Evolutionary conservation across 2,113 vertebrate species (phyloP).

Genomic region (Phodopus roborovskii): DNA sequence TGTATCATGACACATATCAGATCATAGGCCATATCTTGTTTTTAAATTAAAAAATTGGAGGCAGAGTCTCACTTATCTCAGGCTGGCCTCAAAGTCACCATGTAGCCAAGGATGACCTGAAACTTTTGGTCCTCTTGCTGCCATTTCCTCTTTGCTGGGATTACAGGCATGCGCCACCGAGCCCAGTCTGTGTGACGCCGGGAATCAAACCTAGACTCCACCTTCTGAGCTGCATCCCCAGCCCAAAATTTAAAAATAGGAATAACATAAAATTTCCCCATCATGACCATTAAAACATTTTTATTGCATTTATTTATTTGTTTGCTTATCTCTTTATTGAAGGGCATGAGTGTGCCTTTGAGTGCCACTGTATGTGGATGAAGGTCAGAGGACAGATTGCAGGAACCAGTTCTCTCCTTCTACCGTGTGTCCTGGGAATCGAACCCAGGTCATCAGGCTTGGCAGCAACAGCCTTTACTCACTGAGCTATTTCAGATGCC

Average conservation of each 20-base stretch:
- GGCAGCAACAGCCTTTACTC: too few species aligned
- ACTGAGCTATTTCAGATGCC: too few species aligned
- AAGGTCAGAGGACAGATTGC: neutral
- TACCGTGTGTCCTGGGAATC: neutral
- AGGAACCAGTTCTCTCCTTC: neutral
- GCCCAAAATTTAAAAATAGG: neutral
- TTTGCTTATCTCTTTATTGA: neutral
- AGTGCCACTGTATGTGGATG: neutral
- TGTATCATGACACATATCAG: neutral
- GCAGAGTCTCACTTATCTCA: neutral
- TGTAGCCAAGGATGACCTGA: neutral
- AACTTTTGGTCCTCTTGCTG: neutral
- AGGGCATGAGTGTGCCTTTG: neutral
- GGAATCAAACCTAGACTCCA: neutral
- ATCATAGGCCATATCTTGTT: neutral
- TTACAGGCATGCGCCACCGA: neutral
- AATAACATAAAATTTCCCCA: neutral
- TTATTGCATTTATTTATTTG: neutral
- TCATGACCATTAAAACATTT: neutral
- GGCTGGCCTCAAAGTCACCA: neutral
- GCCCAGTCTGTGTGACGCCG: neutral
- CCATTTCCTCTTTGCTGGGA: neutral
- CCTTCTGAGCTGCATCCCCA: neutral
- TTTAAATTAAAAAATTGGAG: neutral
- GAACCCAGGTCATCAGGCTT: too few species aligned